These are phyloP conservation scores for Andrena bicolor DNA, from an alignment of 2,888 invertebrate genomes.

Conservation along the genomic window DNA sequence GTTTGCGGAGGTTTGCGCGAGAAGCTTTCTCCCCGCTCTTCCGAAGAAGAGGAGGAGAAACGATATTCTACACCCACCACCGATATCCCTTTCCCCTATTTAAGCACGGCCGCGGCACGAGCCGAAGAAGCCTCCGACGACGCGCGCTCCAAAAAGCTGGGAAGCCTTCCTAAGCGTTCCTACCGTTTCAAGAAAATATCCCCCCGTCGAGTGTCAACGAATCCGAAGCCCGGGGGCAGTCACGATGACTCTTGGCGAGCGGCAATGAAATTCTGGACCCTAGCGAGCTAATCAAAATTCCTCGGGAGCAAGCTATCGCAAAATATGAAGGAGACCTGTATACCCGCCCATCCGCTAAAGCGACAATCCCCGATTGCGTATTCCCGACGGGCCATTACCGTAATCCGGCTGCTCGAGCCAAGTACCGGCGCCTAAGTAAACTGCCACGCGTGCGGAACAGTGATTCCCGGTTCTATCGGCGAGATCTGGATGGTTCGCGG, in stretches of 20 bases:
- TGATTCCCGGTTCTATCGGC: not conserved
- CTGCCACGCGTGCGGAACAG: not conserved
- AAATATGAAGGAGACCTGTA: too few species aligned
- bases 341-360: not conserved
- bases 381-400: not conserved
- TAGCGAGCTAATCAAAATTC: not conserved
- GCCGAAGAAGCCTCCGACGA: not conserved
- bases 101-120: not conserved
- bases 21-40: slow-evolving; percentile 23
- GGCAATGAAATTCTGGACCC: not conserved
- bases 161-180: slow-evolving; percentile 2
- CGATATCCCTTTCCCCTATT: not conserved
- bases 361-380: not conserved
- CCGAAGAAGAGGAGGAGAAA: not conserved
- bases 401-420: slow-evolving; percentile 46
- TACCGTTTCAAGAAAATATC: slow-evolving; percentile 7
- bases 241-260: not conserved
- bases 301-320: too few species aligned
- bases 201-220: not conserved
- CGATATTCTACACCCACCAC: not conserved
- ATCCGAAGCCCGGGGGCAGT: not conserved
- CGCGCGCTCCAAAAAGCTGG: not conserved
- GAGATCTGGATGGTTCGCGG: not conserved
- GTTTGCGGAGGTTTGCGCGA: slow-evolving; percentile 14
- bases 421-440: slow-evolving; percentile 32